Base-by-base conservation (phyloP, 2,113 vertebrate genomes). In the Lophochroa leadbeateri region DNA sequence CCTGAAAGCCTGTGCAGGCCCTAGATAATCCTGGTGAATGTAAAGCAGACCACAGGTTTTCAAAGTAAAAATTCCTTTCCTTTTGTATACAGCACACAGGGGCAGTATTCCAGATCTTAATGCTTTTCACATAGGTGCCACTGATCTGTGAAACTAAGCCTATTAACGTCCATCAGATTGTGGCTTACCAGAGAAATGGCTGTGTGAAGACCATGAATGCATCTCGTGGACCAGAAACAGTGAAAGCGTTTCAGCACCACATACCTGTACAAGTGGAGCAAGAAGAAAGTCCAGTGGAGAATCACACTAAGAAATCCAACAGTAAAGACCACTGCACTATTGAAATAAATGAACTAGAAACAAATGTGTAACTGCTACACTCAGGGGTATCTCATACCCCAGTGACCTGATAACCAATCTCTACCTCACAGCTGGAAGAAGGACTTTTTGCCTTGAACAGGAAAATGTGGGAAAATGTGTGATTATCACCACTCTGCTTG, bases 291-390 rank as follows among this genome's bases (percentile, higher is more conserved):
- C 97, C 97, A 72, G 74, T 93, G 27, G 84, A 97, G 76, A 97
- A 98, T 71, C 94, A 97, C 37, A 97, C 98, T 5, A 98, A 98
- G 19, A 97, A 98, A 90, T 97, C 98, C 97, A 97, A 96, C 92
- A 98, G 98, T 92, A 98, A 98, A 97, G 99, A 99, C 83, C 99
- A 99, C 96, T 99, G 99, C 94, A 98, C 99, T 86, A 98, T 99
- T 57, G 99, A 99, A 97, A 99, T 99, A 98, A 99, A 98, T 20
- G 99, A 99, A 89, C 98, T 99, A 53, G 99, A 99, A 98, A 99
- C 99, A 75, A 99, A 99, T 1, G 99, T 99, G 96, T 99, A 98
- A 98, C 76, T 72, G 89, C 87, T 92, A 27, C 63, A 33, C 43
- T 80, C 78, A 44, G 52, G 60, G 85, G 77, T 93, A 50, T 94